These are phyloP conservation scores for Teinopalpus imperialis DNA, from an alignment of 2,888 invertebrate genomes.

Conservation along the genomic window DNA sequence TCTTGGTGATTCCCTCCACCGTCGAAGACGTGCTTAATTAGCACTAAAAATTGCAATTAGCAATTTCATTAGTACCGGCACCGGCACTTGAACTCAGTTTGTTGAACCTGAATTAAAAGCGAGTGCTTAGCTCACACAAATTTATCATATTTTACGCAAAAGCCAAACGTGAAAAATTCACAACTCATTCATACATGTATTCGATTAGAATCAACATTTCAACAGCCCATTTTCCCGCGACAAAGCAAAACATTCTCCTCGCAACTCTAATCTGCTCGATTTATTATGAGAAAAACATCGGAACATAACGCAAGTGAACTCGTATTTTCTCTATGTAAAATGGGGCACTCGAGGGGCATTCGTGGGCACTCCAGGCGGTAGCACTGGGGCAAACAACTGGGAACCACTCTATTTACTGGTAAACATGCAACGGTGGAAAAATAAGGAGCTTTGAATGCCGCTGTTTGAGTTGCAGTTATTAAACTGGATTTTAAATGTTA, in stretches of 20 bases:
- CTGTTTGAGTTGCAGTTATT: slow-evolving; percentile 19
- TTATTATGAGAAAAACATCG: slow-evolving; percentile 6
- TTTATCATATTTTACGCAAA: too few species aligned
- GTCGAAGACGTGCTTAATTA: too few species aligned
- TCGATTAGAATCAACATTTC: too few species aligned
- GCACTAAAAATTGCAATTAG: too few species aligned
- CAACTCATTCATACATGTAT: too few species aligned
- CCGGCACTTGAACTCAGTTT: too few species aligned
- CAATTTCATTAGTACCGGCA: too few species aligned
- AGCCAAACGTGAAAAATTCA: too few species aligned
- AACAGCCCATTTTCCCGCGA: background rate
- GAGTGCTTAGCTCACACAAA: too few species aligned
- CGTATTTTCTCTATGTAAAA: slow-evolving; percentile 8
- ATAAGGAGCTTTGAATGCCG: slow-evolving; percentile 7
- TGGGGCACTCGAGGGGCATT: slow-evolving; percentile 3
- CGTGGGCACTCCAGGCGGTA: slow-evolving; percentile 10
- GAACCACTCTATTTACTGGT: slow-evolving; percentile 17
- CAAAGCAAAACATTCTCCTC: background rate
- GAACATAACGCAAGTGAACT: background rate
- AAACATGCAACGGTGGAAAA: slow-evolving; percentile 19
- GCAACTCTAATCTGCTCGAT: background rate
- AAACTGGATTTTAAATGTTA: slow-evolving; percentile 8
- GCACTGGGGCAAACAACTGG: slow-evolving; percentile 18
- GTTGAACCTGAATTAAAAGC: too few species aligned
- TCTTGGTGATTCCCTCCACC: too few species aligned